These are phyloP conservation scores for Diogma glabrata DNA, from an alignment of 2,888 invertebrate species.

Conservation along the genomic window DNA sequence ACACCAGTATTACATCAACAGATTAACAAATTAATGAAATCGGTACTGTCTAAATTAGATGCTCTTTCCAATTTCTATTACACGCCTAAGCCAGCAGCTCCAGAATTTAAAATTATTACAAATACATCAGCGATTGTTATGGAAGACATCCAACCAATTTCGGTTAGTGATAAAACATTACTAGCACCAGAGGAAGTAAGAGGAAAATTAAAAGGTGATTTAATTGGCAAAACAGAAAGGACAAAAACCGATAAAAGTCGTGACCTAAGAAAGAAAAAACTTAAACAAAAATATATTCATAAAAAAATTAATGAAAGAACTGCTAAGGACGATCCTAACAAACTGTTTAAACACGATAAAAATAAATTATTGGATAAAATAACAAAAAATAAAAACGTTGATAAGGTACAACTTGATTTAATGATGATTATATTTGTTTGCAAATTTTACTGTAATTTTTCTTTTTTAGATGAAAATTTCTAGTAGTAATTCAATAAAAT, in stretches of 20 bases:
- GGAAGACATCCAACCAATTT: conserved; percentile 92
- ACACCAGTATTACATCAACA: conserved; percentile 68
- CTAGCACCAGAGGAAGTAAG: conserved; percentile 89
- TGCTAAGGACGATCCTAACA: conserved; percentile 22
- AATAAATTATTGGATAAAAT: conserved; percentile 50
- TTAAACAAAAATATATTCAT: conserved; percentile 50
- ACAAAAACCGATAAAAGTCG: conserved; percentile 79
- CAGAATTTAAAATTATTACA: conserved; percentile 81
- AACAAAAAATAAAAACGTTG: conserved; percentile 50
- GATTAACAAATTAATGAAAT: conserved; percentile 60
- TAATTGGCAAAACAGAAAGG: conserved; percentile 64
- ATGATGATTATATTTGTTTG: conserved; percentile 12
- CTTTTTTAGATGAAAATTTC: conserved; percentile 35
- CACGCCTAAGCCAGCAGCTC: conserved; percentile 73
- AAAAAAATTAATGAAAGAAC: conserved; percentile 39
- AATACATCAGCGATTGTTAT: conserved; percentile 84
- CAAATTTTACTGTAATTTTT: conserved; percentile 14
- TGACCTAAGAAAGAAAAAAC: conserved; percentile 77
- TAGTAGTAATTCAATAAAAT: conserved; percentile 44
- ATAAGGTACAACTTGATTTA: conserved; percentile 37
- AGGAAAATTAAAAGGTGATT: conserved; percentile 43
- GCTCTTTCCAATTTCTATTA: conserved; percentile 90
- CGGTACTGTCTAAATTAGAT: conserved; percentile 76
- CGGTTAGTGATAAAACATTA: conserved; percentile 70
- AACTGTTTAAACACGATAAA: conserved; percentile 41